Base-by-base conservation (phyloP, 2,888 invertebrate species). In the Orthosia cruda region DNA sequence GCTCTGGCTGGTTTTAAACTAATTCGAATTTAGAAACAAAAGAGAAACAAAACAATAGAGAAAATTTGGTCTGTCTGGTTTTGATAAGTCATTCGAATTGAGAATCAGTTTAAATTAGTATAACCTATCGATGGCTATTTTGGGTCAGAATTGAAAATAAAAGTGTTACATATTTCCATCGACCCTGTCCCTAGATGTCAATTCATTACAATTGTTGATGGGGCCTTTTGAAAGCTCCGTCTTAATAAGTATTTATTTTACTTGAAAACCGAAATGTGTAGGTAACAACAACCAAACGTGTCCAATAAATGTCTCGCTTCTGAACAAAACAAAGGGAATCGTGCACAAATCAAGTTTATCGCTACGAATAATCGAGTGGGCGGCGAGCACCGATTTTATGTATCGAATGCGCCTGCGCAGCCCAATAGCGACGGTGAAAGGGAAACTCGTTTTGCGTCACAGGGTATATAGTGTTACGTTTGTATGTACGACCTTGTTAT, bases 381-480 rank as follows among this genome's bases (percentile, higher is more conserved):
- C 88, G 89, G 78, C 84, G 75, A 67, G 84, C 80, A 85, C 89
- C 87, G 89, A 88, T 89, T 87, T 86, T 87, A 88, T 87, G 79
- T 89, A 87, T 82, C 85, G 86, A 83, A 86, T 84, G 86, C 76
- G 84, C 77, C 23, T 11, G 83, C 83, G 87, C 80, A 85, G 90
- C 89, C 94, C 94, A 94, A 94, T 94, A 86, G 90, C 89, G 69
- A 75, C 84, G 91, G 96, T 96, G 96, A 96, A 96, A 96, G 96
- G 96, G 93, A 95, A 93, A 89, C 90, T 77, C 67, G 86, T 87
- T 93, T 93, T 92, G 91, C 96, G 95, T 95, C 95, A 95, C 90
- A 92, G 89, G 89, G 87, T 86, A 63, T 87, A 85, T 80, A 78
- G 81, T 85, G 63, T 88, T 87, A 87, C 87, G 87, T 85, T 87